Evolutionary conservation across 2,113 vertebrate species (phyloP), one percentile per base, ranked within the genome.

Genomic region (Proteles cristata): DNA sequence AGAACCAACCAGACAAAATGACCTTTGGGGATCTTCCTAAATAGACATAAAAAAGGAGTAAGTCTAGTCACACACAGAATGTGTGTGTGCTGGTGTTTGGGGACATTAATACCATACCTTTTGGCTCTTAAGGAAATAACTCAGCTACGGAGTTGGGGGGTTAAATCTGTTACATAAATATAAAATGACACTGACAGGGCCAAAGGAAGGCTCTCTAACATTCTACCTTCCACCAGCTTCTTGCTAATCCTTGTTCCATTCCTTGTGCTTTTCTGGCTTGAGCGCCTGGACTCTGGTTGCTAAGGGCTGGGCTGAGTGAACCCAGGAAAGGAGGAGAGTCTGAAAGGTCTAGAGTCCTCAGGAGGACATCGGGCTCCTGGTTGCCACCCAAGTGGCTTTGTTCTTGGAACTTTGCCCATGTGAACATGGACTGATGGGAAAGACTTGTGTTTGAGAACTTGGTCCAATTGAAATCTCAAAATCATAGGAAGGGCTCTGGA

Each of bases 301-400:
- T 9, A 17, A 7, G 19, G 28, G 68, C 61, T 19, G 7, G 28
- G 23, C 21, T 74, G 33, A 80, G 10, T 2, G 4, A 31, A 28
- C 2, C 0, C 3, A 0, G 45, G 4, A 28, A 48, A 19, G 39
- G 61, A 84, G 45, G 21, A 69, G 25, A 1, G 15, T 23, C 50
- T 28, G 50, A 10, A 19, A 21, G 50, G 19, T 1, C 3, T 28
- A 7, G 4, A 21, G 14, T 65, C 43, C 21, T n/a, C 35, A 25
- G 17, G 25, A 31, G 4, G 5, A 39, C 1, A 2, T 16, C 0
- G 7, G 66, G 43, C 23, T 76, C 65, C 48, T 19, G 9, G 48
- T 45, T 48, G 50, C 43, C 26, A 74, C 58, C 53, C 11, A 39
- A n/a, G 61, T 48, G 17, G 17, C 26, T 80, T 53, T 7, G 2